Base-by-base conservation (phyloP, 1,140 invertebrate genomes). In the Drosophila teissieri region DNA sequence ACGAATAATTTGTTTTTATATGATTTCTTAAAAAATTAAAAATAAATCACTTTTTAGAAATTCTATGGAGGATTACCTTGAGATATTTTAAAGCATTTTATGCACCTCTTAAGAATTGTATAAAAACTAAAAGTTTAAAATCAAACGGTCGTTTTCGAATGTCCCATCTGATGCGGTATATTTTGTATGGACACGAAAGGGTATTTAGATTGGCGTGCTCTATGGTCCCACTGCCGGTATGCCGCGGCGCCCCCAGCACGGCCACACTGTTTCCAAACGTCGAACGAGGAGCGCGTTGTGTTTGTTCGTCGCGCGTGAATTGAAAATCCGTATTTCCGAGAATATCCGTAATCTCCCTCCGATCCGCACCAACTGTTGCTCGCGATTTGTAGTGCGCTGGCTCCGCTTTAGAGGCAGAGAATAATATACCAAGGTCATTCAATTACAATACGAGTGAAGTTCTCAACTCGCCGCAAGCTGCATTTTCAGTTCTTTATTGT, bases 241-340 rank as follows among this genome's bases (percentile, higher is more conserved):
- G 10, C 10, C 17, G 42, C 42, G 42, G 42, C 42, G 42, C 42
- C 42, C 42, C 17, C 42, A 12, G 17, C 10, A 45, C 42, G 17
- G 10, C 4, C 42, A 45, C 17, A 45, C 42, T 45, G 42, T 45
- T 45, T 45, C 42, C 17, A 67, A 48, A 22, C 42, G 24, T 68
- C 63, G 34, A 55, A 31, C 24, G 36, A 55, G 34, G 22, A 68
- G 39, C 36, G 65, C 62, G 40, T 37, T 24, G 64, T 17, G 60
- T 62, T 64, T 27, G 14, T 17, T 61, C 31, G 64, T 72, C 68
- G 68, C 68, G 68, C 64, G 68, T 70, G 65, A 70, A 70, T 70
- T 69, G 37, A 70, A 72, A 70, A 57, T 48, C 61, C 19, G 63
- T 65, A 44, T 14, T 61, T 24, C 49, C 42, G 42, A 8, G 51